Conservation (phyloP, 2,797 vertebrate species). For the Cynodonichthys magdalenae region DNA sequence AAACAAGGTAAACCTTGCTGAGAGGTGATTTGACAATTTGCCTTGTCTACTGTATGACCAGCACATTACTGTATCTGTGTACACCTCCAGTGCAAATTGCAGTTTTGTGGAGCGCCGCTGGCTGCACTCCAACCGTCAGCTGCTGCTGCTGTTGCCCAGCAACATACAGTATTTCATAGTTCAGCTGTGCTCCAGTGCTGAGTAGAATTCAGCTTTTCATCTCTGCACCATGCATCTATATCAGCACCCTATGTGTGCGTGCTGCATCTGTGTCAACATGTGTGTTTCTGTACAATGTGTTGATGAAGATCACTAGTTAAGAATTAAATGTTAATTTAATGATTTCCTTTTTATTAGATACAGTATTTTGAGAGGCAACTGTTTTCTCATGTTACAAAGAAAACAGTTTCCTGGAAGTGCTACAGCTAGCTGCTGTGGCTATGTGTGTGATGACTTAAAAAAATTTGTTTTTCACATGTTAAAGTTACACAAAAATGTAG, state of each 20-base stretch:
- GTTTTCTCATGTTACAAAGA: no score
- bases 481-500: no score
- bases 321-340: neutral
- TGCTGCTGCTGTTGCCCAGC: conserved; percentile 82
- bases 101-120: conserved; percentile 71
- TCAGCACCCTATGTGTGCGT: conserved; percentile 5
- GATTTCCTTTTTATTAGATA: no score
- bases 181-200: conserved; percentile 72
- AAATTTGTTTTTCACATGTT: no score
- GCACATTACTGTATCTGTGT: conserved; percentile 40
- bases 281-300: conserved; percentile 14
- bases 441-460: no score
- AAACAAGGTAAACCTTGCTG: neutral
- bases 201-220: conserved; percentile 75
- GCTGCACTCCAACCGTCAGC: conserved; percentile 77
- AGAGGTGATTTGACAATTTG: conserved; percentile 5
- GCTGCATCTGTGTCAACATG: neutral
- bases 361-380: no score
- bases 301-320: conserved; percentile 7
- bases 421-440: no score
- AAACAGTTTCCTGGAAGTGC: no score
- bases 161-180: conserved; percentile 84
- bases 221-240: conserved; percentile 40
- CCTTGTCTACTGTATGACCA: conserved; percentile 25
- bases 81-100: conserved; percentile 74